These are phyloP conservation scores for Gallinago solitaria DNA, from an alignment of 2,797 vertebrate species.

Conservation along the genomic window DNA sequence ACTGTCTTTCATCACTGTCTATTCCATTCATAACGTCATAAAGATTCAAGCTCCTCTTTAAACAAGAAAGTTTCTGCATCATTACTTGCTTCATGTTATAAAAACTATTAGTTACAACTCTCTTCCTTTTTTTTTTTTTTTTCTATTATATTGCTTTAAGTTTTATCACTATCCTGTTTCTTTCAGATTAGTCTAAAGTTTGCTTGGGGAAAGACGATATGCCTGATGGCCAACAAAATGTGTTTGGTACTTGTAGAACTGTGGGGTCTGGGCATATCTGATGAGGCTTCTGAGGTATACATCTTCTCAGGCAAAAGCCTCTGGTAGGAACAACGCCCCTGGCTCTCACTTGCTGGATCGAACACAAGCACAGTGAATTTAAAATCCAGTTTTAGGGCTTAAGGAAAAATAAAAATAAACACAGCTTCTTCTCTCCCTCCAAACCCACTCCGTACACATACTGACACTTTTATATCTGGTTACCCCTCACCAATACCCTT, in stretches of 20 bases:
- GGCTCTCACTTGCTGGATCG: not conserved
- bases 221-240: not conserved
- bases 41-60: not conserved
- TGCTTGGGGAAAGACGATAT: accelerated
- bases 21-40: not conserved
- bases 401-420: not conserved
- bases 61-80: not conserved
- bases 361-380: not conserved
- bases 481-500: not conserved
- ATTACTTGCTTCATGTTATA: not conserved
- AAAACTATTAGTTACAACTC: not conserved
- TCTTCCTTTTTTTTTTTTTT: not conserved
- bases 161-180: not conserved
- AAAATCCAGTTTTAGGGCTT: not conserved
- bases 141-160: not conserved
- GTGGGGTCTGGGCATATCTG: not conserved
- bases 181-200: not conserved
- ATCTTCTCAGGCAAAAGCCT: not conserved
- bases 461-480: not conserved
- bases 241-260: not conserved
- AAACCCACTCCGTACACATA: not conserved
- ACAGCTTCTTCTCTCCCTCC: not conserved
- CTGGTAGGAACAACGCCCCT: not conserved
- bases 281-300: not conserved
- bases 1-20: not conserved